Evolutionary conservation across 2,888 invertebrate species (phyloP), one percentile per base, ranked within the genome.

Genomic region (Latrodectus elegans): DNA sequence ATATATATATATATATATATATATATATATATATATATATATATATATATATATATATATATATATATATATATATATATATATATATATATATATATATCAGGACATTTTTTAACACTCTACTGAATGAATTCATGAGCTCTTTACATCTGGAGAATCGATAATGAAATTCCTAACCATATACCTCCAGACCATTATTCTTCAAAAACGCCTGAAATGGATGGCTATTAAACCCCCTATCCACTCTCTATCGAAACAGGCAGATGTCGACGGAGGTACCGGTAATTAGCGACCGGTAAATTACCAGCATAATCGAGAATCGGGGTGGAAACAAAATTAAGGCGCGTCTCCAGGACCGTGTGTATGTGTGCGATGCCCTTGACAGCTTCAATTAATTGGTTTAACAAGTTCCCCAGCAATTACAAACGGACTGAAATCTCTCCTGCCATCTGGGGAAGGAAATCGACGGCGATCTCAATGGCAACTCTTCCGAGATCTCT

Each of bases 241-340:
- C 17, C 79, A 70, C 73, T 68, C 67, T 74, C 53, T 75, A n/a
- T 22, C 68, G 67, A 73, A 75, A 49, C 74, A 68, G 75, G 75
- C 82, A 82, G 74, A 82, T 82, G 82, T 84, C 84, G 71, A n/a
- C 71, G 67, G 77, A 84, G 84, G 78, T 78, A 72, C 65, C 78
- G 84, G 77, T 84, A 84, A 84, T 84, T 84, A 84, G 84, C 84
- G 78, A 84, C 78, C 77, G 84, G 84, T 78, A 78, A 84, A 84
- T 84, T 84, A 72, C 84, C 77, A 77, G 78, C 72, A 73, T 84
- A 84, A 84, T 84, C 84, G 84, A 65, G 77, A 84, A 78, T 67
- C 84, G 84, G 84, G 53, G 71, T 72, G 72, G 84, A 84, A 84
- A 84, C 84, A 84, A 84, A 84, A 84, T 84, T 84, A 84, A 78